A percentile compares a stretch with the other conserved stretches of the same genome.
Evolutionary conservation across 2,113 vertebrate species (phyloP).

Genomic region (Geothlypis trichas): DNA sequence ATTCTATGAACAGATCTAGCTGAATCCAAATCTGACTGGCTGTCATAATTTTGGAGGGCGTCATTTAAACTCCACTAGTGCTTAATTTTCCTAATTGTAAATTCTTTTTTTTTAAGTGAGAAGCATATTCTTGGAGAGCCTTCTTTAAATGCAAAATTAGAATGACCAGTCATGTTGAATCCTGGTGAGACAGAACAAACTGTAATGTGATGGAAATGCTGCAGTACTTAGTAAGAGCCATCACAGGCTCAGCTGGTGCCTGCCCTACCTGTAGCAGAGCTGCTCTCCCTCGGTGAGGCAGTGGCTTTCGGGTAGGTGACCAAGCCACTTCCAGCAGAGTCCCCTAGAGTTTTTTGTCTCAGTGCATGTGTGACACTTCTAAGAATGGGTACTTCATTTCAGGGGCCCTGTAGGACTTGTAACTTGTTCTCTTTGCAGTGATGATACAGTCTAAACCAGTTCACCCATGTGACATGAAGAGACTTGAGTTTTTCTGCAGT

Average conservation of each 20-base stretch:
- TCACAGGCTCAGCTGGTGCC: neutral
- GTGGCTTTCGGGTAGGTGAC: neutral
- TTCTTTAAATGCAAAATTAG: neutral
- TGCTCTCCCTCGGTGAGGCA: rapidly evolving
- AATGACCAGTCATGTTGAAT: neutral
- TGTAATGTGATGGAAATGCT: neutral
- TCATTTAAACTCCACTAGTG: neutral
- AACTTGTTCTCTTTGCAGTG: neutral
- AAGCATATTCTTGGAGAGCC: neutral
- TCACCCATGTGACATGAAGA: neutral
- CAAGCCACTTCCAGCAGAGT: neutral
- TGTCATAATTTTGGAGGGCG: neutral
- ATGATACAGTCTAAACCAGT: neutral
- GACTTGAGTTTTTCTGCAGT: neutral
- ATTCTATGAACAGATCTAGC: neutral
- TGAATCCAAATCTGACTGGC: neutral
- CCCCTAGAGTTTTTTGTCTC: neutral
- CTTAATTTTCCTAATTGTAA: neutral
- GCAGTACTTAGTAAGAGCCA: neutral
- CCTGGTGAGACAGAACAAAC: neutral
- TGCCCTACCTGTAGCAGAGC: neutral
- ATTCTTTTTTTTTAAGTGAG: neutral
- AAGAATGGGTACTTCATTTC: neutral
- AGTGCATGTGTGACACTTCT: rapidly evolving
- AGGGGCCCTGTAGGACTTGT: neutral